Evolutionary conservation across 2,113 vertebrate genomes (phyloP).

Genomic region (Dipodomys merriami): DNA sequence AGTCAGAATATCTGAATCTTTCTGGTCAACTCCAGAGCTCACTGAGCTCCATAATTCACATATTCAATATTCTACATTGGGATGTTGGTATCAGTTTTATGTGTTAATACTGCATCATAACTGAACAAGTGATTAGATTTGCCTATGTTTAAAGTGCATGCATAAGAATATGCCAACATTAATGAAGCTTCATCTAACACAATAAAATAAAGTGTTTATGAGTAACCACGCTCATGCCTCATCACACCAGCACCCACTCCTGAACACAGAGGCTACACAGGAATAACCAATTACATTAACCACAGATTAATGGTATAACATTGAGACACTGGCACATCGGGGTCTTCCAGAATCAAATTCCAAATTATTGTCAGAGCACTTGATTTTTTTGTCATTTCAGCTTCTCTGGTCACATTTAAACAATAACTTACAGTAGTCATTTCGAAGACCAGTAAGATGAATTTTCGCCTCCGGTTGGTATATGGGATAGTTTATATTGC

Average conservation of each 20-base stretch:
- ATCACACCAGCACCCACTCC: not conserved
- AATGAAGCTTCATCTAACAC: not conserved
- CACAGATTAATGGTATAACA: not conserved
- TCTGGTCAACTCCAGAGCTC: not conserved
- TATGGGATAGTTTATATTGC: not conserved
- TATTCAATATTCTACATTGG: not conserved
- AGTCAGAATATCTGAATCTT: not conserved
- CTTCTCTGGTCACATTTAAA: not conserved
- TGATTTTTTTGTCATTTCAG: not conserved
- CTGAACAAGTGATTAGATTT: not conserved
- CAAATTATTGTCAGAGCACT: not conserved
- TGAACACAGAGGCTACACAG: not conserved
- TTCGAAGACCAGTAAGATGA: slow-evolving; percentile 83
- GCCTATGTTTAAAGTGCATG: not conserved
- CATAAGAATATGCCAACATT: not conserved
- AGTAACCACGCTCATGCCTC: not conserved
- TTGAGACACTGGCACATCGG: not conserved
- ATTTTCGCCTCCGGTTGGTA: slow-evolving; percentile 77
- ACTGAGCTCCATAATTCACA: not conserved
- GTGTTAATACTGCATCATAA: slow-evolving; percentile 9
- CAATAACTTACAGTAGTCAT: slow-evolving; percentile 88
- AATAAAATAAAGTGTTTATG: slow-evolving; percentile 12
- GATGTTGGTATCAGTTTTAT: not conserved
- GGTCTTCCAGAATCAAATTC: slow-evolving; percentile 31
- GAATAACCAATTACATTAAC: not conserved